phyloP scores from a whole-genome alignment of 2,113 vertebrate species.

The Calonectris borealis region DNA sequence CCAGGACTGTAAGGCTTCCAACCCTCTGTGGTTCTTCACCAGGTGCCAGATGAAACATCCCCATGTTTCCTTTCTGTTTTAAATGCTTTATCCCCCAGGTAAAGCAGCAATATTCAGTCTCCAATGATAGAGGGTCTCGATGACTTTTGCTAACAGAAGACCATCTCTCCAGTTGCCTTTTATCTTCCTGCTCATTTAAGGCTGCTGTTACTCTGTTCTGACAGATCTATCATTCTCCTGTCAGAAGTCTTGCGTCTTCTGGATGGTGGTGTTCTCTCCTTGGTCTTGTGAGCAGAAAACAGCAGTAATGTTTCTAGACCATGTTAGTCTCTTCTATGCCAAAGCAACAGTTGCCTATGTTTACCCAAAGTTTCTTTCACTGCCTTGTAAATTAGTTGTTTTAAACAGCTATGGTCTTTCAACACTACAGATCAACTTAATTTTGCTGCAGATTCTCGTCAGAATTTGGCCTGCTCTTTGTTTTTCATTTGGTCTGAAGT shows the following conservation, averaged over 20 bases:
- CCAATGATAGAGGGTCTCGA: accelerated
- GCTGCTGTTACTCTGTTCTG: background rate
- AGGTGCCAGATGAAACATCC: background rate
- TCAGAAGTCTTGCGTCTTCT: background rate
- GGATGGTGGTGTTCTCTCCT: background rate
- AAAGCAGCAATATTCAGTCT: background rate
- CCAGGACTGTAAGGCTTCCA: background rate
- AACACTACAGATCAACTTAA: background rate
- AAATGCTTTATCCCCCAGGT: background rate
- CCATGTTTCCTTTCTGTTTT: background rate
- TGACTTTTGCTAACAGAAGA: background rate
- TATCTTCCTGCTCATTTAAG: background rate
- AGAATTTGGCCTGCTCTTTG: slow-evolving; percentile 49
- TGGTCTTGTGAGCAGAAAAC: background rate
- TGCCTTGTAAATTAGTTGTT: slow-evolving; percentile 18
- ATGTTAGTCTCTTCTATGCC: background rate
- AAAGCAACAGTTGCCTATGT: slow-evolving; percentile 3
- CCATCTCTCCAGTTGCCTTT: background rate
- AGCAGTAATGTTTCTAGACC: background rate
- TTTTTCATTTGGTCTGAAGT: slow-evolving; percentile 76
- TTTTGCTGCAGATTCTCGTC: slow-evolving; percentile 6
- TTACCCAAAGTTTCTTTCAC: slow-evolving; percentile 25
- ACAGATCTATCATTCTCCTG: background rate
- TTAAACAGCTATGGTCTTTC: slow-evolving; percentile 14
- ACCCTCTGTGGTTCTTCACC: background rate